phyloP scores from a whole-genome alignment of 2,797 vertebrate genomes.

The Fratercula arctica region DNA sequence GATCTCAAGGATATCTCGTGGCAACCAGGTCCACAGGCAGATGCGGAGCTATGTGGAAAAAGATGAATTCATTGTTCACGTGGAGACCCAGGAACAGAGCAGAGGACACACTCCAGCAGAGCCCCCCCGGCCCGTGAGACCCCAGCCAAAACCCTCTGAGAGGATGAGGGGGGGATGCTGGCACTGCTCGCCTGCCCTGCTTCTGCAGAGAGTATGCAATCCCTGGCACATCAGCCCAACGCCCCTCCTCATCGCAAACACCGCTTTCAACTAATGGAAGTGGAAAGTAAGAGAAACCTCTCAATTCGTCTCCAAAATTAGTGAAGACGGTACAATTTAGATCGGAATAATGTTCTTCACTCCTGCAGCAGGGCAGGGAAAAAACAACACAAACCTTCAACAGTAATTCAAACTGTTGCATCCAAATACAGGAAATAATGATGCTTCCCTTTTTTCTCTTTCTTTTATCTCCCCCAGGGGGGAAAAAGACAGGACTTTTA shows the following conservation, averaged over 20 bases:
- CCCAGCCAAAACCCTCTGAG: neutral
- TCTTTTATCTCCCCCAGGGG: too few relatives aligned
- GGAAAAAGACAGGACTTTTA: neutral
- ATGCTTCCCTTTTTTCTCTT: neutral
- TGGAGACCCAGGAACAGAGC: neutral
- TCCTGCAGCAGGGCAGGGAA: neutral
- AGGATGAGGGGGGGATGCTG: neutral
- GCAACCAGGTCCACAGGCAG: neutral
- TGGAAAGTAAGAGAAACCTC: neutral
- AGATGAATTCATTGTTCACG: neutral
- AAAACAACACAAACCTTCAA: neutral
- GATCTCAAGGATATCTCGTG: neutral
- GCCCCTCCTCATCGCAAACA: neutral
- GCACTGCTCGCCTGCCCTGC: neutral
- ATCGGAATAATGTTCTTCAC: neutral
- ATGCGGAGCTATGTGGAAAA: accelerated
- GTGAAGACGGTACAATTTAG: neutral
- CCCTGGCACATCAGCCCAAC: neutral
- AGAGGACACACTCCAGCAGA: neutral
- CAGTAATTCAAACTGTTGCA: neutral
- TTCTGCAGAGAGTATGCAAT: neutral
- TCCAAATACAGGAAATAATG: neutral
- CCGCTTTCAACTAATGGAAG: neutral
- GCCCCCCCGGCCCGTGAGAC: accelerated
- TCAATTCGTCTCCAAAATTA: neutral